Conservation (phyloP, 2,797 vertebrate species). For the Poecile montanus region DNA sequence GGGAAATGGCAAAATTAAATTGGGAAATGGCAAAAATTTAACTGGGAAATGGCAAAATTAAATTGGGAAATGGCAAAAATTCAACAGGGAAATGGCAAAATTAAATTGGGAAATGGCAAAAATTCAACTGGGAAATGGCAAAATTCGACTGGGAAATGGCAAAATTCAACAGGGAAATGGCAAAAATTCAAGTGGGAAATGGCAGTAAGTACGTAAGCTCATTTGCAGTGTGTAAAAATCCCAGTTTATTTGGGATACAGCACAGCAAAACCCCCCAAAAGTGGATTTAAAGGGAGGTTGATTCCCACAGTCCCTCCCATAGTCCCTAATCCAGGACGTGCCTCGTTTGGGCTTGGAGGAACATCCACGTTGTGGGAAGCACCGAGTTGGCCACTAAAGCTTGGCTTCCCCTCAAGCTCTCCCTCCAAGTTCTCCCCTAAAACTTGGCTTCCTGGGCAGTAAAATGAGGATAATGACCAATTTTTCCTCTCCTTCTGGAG, state of each 20-base stretch:
- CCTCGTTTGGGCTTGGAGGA: fast-evolving
- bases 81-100: fast-evolving
- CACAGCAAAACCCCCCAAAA: fast-evolving
- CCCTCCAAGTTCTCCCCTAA: background rate
- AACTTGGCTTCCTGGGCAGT: background rate
- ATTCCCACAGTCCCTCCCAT: background rate
- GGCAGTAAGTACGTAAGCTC: fast-evolving
- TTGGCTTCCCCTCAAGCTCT: background rate
- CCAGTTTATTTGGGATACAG: fast-evolving
- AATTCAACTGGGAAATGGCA: no score
- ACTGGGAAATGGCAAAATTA: background rate
- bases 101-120: fast-evolving
- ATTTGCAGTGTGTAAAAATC: fast-evolving
- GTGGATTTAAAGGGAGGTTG: fast-evolving
- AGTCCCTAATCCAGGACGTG: fast-evolving
- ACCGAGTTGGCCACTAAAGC: fast-evolving
- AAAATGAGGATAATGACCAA: background rate
- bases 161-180: fast-evolving
- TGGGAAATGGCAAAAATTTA: background rate
- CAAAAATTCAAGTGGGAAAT: background rate
- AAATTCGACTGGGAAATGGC: fast-evolving
- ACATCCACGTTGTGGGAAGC: fast-evolving
- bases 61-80: background rate
- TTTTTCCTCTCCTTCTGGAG: background rate
- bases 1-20: background rate